phyloP scores from a whole-genome alignment of 2,797 vertebrate species.

The Euthynnus affinis region DNA sequence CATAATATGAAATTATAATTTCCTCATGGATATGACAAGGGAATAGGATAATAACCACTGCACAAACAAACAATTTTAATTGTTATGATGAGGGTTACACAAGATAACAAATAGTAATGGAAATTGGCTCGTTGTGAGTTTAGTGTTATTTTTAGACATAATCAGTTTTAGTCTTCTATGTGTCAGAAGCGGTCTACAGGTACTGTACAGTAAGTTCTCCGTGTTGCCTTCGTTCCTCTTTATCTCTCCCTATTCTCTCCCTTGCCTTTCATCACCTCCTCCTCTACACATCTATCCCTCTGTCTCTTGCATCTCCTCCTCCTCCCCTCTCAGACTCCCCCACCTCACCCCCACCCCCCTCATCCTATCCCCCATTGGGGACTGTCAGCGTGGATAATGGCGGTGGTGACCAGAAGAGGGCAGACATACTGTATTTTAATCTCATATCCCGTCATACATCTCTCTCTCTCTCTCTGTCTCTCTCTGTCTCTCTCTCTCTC shows the following conservation, averaged over 20 bases:
- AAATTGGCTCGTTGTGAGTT: slow-evolving; percentile 30
- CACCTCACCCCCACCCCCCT: neutral
- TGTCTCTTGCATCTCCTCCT: slow-evolving; percentile 4
- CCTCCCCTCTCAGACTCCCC: slow-evolving; percentile 1
- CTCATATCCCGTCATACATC: slow-evolving; percentile 75
- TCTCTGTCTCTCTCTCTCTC: slow-evolving; percentile 13
- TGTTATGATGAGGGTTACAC: slow-evolving; percentile 56
- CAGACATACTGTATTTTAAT: slow-evolving; percentile 91
- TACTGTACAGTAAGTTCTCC: neutral
- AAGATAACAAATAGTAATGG: slow-evolving; percentile 43
- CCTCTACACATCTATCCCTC: slow-evolving; percentile 7
- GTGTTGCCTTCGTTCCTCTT: neutral
- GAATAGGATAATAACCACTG: slow-evolving; percentile 62
- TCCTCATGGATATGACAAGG: slow-evolving; percentile 56
- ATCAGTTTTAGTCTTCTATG: slow-evolving; percentile 8
- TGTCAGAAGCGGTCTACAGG: slow-evolving; percentile 2
- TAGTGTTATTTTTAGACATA: slow-evolving; percentile 35
- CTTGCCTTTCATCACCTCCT: slow-evolving; percentile 28
- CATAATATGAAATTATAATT: slow-evolving; percentile 76
- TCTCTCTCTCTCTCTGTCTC: slow-evolving; percentile 26
- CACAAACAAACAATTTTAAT: slow-evolving; percentile 70
- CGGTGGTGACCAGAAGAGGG: slow-evolving; percentile 90
- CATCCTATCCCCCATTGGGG: slow-evolving; percentile 17
- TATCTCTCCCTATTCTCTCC: slow-evolving; percentile 3
- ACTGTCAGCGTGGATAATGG: slow-evolving; percentile 71